These are phyloP conservation scores for Pagrus major DNA, from an alignment of 2,113 vertebrate genomes.

Conservation along the genomic window DNA sequence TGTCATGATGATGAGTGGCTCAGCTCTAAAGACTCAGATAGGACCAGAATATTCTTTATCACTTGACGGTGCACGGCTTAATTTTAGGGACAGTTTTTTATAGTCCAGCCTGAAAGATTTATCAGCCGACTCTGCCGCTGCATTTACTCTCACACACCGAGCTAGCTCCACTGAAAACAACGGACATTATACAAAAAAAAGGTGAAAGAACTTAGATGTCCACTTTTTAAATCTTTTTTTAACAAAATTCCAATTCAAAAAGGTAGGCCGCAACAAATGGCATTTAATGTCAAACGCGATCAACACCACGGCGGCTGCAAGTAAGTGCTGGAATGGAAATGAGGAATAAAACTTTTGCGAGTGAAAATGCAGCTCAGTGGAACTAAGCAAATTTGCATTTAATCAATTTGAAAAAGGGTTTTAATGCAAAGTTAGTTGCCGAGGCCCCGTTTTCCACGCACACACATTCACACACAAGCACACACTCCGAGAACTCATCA, in stretches of 20 bases:
- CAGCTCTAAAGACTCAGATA: slow-evolving; percentile 44
- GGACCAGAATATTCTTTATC: slow-evolving; percentile 61
- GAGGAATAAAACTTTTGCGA: slow-evolving; percentile 67
- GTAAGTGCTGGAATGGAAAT: slow-evolving; percentile 56
- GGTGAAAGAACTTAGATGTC: slow-evolving; percentile 3
- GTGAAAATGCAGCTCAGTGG: slow-evolving; percentile 68
- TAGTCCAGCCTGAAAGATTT: slow-evolving; percentile 64
- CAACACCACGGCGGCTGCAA: slow-evolving; percentile 24
- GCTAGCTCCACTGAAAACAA: slow-evolving; percentile 15
- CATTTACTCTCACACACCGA: slow-evolving; percentile 36
- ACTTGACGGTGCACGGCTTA: slow-evolving; percentile 52
- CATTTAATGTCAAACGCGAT: slow-evolving; percentile 55
- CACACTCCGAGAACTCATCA: slow-evolving; percentile 72
- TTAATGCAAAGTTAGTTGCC: slow-evolving; percentile 79
- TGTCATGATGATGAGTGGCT: slow-evolving; percentile 44
- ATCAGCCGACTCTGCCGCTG: slow-evolving; percentile 44
- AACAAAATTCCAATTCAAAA: slow-evolving; percentile 53
- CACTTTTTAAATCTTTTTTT: slow-evolving; percentile 55
- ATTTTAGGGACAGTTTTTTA: slow-evolving; percentile 72
- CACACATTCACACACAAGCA: slow-evolving; percentile 8
- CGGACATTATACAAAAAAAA: slow-evolving; percentile 37
- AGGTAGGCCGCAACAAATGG: slow-evolving; percentile 37
- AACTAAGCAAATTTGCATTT: slow-evolving; percentile 78
- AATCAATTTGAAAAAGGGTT: slow-evolving; percentile 80
- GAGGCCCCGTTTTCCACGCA: slow-evolving; percentile 15